Evolutionary conservation across 2,888 invertebrate species (phyloP).

Genomic region (Sarcophaga subvicina): DNA sequence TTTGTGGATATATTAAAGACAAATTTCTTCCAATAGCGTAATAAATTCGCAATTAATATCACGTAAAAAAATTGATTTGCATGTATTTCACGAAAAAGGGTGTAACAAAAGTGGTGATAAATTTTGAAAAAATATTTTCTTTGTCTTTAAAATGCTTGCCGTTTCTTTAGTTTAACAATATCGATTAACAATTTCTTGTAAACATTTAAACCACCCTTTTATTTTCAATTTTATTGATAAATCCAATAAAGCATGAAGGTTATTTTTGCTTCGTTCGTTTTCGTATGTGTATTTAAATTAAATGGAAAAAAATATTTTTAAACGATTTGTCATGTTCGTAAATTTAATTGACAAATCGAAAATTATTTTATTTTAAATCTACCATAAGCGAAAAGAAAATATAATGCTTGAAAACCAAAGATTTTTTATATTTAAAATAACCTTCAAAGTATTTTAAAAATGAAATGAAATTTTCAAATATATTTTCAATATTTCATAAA

Average conservation of each 20-base stretch:
- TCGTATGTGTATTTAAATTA: not conserved
- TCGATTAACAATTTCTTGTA: not conserved
- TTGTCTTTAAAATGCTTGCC: too few species aligned
- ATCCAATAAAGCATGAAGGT: slow-evolving; percentile 38
- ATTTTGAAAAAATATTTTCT: too few species aligned
- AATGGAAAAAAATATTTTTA: not conserved
- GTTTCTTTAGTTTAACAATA: too few species aligned
- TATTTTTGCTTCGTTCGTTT: not conserved
- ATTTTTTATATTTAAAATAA: not conserved
- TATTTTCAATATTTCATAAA: too few species aligned
- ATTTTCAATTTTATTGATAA: slow-evolving; percentile 28
- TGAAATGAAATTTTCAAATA: too few species aligned
- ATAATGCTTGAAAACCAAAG: slow-evolving; percentile 3
- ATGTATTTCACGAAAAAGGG: not conserved
- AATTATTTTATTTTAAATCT: slow-evolving; percentile 40
- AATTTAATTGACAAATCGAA: slow-evolving; percentile 51
- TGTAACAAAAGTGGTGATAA: not conserved
- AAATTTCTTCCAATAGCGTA: slow-evolving; percentile 50
- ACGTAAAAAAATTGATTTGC: not conserved
- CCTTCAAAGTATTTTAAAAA: slow-evolving; percentile 9
- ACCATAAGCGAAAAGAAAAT: slow-evolving; percentile 46
- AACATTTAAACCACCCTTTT: not conserved
- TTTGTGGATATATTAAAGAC: slow-evolving; percentile 42
- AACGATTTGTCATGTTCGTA: slow-evolving; percentile 28
- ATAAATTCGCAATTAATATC: slow-evolving; percentile 4